A percentile compares a stretch with the other conserved stretches of the same genome.
phyloP scores from a whole-genome alignment of 2,888 invertebrate genomes.

The Spisula solida region DNA sequence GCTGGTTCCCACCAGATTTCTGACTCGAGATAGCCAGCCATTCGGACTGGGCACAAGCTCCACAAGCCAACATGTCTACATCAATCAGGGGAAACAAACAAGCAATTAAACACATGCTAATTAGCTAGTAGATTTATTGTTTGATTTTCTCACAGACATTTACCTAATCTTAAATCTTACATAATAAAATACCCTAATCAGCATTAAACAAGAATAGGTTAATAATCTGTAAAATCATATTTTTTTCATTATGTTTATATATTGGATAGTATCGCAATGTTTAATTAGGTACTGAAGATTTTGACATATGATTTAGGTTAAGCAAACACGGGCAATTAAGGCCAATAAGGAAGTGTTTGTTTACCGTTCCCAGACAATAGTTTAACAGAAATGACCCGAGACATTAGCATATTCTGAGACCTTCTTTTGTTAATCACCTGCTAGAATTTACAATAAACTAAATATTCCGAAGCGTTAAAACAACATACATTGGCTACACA shows the following conservation, averaged over 20 bases:
- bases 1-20: not conserved
- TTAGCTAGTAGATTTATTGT: not conserved
- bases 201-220: not conserved
- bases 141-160: not conserved
- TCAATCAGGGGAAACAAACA: not conserved
- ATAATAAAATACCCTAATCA: not conserved
- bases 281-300: not conserved
- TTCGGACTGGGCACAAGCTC: not conserved
- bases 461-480: no score
- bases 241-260: not conserved
- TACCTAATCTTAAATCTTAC: not conserved
- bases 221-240: not conserved
- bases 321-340: not conserved
- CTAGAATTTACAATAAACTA: no score
- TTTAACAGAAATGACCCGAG: no score
- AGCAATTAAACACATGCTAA: conserved; percentile 16
- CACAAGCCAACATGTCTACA: not conserved
- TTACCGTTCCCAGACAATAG: no score
- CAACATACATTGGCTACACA: no score
- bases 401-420: no score
- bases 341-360: no score
- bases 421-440: no score
- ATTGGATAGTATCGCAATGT: not conserved
- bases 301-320: not conserved
- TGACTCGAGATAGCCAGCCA: not conserved